Conservation (phyloP, 2,797 vertebrate genomes). For the Lepilemur ruficaudatus region DNA sequence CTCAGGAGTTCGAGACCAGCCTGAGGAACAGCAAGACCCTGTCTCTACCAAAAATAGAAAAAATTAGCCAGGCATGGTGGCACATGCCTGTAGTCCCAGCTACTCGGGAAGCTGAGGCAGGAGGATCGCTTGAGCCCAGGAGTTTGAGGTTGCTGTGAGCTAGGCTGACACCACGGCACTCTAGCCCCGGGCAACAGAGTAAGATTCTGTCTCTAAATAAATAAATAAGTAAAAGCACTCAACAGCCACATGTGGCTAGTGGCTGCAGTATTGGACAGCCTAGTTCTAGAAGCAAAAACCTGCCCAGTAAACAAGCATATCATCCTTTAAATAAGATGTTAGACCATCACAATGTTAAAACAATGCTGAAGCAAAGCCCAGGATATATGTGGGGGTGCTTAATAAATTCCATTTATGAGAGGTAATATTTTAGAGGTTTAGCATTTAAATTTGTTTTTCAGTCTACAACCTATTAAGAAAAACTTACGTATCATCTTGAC, state of each 20-base stretch:
- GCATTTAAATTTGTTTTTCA: constrained; percentile 63
- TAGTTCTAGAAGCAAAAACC: constrained; percentile 15
- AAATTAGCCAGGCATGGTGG: too few species aligned
- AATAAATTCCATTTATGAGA: constrained; percentile 66
- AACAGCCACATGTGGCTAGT: not conserved
- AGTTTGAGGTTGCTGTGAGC: too few species aligned
- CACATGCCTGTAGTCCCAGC: too few species aligned
- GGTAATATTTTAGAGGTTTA: constrained; percentile 23
- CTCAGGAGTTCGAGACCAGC: too few species aligned
- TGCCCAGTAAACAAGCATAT: constrained; percentile 32
- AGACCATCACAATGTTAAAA: constrained; percentile 56
- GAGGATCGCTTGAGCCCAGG: too few species aligned
- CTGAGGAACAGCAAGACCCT: too few species aligned
- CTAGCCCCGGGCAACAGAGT: too few species aligned
- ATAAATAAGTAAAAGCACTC: not conserved
- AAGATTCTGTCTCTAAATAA: too few species aligned
- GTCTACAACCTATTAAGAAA: not conserved
- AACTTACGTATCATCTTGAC: not conserved
- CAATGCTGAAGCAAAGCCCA: constrained; percentile 44
- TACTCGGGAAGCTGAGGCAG: too few species aligned
- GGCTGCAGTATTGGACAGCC: not conserved
- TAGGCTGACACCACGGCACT: too few species aligned
- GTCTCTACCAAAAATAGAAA: too few species aligned
- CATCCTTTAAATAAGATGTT: constrained; percentile 27
- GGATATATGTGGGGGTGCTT: not conserved